These are phyloP conservation scores for Terrapene triunguis DNA, from an alignment of 2,113 vertebrate species.

Conservation along the genomic window DNA sequence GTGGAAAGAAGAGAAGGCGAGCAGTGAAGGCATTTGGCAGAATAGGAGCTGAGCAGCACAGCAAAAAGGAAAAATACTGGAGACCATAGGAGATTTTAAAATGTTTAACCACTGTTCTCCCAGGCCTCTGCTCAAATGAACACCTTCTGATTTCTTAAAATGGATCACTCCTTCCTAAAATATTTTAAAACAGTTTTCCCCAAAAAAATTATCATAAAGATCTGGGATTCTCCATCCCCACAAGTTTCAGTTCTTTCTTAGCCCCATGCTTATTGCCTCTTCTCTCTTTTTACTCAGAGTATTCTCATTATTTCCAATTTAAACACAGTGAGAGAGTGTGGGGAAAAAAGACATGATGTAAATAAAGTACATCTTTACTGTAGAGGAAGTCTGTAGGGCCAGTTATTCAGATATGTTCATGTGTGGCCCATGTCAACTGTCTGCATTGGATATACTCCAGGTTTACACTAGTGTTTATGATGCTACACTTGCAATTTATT, in stretches of 20 bases:
- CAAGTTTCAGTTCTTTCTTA: too few relatives aligned
- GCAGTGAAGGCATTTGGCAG: background rate
- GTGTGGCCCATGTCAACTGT: background rate
- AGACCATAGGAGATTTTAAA: background rate
- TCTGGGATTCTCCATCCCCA: background rate
- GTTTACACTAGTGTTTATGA: background rate
- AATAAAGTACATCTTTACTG: background rate
- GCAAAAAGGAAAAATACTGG: background rate
- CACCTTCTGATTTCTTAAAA: background rate
- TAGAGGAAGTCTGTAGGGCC: background rate
- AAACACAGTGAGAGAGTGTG: background rate
- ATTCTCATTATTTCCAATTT: background rate
- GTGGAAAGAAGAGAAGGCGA: background rate
- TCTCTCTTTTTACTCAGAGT: background rate
- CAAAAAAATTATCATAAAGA: background rate
- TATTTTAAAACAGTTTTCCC: background rate
- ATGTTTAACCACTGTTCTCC: background rate
- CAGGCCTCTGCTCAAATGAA: background rate
- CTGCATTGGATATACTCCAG: background rate
- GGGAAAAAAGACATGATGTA: background rate
- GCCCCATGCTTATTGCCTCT: background rate
- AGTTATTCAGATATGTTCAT: background rate
- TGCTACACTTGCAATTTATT: background rate
- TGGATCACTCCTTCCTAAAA: background rate
- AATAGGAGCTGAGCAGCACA: background rate